phyloP scores from a whole-genome alignment of 1,140 invertebrate genomes.

The Lucilia sericata region DNA sequence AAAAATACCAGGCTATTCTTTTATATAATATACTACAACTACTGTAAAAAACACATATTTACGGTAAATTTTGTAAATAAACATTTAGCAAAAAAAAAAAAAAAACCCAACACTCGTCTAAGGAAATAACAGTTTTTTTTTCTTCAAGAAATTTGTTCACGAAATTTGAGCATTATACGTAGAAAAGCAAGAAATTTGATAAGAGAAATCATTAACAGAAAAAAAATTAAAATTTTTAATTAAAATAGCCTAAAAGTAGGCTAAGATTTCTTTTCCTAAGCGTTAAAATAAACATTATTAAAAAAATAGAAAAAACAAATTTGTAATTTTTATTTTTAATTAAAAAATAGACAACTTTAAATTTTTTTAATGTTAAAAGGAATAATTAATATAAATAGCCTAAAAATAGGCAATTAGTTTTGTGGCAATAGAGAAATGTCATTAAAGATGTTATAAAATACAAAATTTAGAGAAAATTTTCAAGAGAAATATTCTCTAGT shows the following conservation, averaged over 20 bases:
- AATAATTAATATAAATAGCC: too few species aligned
- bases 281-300: too few species aligned
- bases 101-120: background rate
- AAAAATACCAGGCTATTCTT: background rate
- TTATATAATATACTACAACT: background rate
- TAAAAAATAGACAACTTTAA: too few species aligned
- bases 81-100: background rate
- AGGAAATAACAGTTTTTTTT: background rate
- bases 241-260: constrained; percentile 10
- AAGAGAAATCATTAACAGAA: background rate
- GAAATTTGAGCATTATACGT: background rate
- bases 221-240: background rate
- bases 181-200: background rate
- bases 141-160: background rate
- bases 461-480: too few species aligned
- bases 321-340: too few species aligned
- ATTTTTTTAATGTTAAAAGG: too few species aligned
- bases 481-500: too few species aligned
- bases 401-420: too few species aligned
- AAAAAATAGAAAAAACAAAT: too few species aligned
- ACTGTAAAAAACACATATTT: background rate
- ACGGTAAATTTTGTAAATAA: constrained; percentile 17
- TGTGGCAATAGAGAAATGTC: too few species aligned
- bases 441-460: too few species aligned
- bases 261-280: background rate